Evolutionary conservation across 2,113 vertebrate genomes (phyloP), one percentile per base, ranked within the genome.

Genomic region (Ammodytes dubius): DNA sequence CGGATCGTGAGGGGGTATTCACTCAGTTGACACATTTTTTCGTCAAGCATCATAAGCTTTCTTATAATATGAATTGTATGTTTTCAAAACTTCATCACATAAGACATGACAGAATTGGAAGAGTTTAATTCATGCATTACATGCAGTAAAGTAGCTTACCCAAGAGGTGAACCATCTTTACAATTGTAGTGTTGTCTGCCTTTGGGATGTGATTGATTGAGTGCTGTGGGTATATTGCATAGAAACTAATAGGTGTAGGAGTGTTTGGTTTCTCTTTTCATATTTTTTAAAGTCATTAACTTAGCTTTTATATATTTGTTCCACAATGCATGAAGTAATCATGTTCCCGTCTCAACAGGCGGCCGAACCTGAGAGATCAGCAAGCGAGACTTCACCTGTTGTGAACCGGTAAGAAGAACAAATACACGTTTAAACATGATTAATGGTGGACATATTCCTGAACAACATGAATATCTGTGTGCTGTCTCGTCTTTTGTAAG

Each of bases 311-410:
- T 9, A 53, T 10, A 7, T 13, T 27, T 63, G 2, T 64, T 53
- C n/a, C 12, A 63, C 9, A 53, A 47, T 45, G 4, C 11, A 8
- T n/a, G 39, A 7, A 64, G 37, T 50, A 14, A 2, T 52, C 40
- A 49, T 11, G 45, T 4, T 71, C 4, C 42, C 69, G 19, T 81
- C 1, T 42, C 57, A 69, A 54, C 81, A 93, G 90, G 61, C 3
- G 90, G 61, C 4, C 40, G 56, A 79, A 64, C 45, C 35, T 37
- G 60, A 63, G 49, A 35, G 7, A 17, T 47, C 76, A 37, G 19
- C 6, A 2, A 47, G 19, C 1, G 35, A 72, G 45, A 35, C 27
- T 27, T 27, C 49, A 37, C 39, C 68, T 19, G 35, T 40, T 15
- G 15, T 77, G 17, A 77, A 64, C 46, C 57, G 77, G 92, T 87